Base-by-base conservation (phyloP, 2,113 vertebrate genomes). In the Procapra przewalskii region DNA sequence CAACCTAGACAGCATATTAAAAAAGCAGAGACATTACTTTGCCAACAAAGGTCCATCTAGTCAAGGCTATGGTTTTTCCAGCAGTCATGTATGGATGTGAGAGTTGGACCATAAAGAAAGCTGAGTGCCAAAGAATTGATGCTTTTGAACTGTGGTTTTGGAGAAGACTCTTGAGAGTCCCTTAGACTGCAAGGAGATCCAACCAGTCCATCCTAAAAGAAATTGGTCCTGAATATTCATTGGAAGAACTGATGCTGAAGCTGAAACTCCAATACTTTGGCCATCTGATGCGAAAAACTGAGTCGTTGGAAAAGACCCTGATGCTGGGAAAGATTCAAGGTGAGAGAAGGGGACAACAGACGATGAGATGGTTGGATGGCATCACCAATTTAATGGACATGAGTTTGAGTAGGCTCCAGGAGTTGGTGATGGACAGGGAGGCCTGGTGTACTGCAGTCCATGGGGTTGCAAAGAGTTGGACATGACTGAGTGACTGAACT, bases 401-500 rank as follows among this genome's bases (percentile, higher is more conserved):
- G 19, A 67, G 8, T 67, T 71, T 71, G 64, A 36, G 64, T 71
- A 36, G 9, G 1, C n/a, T 71, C 17, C n/a, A 11, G 64, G n/a
- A 23, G 9, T 12, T 71, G 64, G n/a, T 71, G 33, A 67, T n/a
- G 64, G 64, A 71, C 10, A 71, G n/a, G n/a, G 64, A 36, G n/a
- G 19, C n/a, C 64, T 71, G n/a, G 19, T 23, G 9, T 36, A 36
- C n/a, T 36, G n/a, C 64, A 21, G 9, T 71, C n/a, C 64, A 36
- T 71, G 64, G n/a, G 17, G 19, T 71, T 71, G 64, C 17, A 71
- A 71, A 71, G 64, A 36, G 64, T 36, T 36, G n/a, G 17, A 36
- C n/a, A 36, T 0, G 19, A 36, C n/a, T 71, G 64, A 71, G 64
- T 0, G 1, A 36, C 64, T 71, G n/a, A 71, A 71, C 19, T 71